Percentiles rank a stretch among this genome's conserved stretches.
These are phyloP conservation scores for Puffinus mauretanicus DNA, from an alignment of 2,113 vertebrate species.

Conservation along the genomic window DNA sequence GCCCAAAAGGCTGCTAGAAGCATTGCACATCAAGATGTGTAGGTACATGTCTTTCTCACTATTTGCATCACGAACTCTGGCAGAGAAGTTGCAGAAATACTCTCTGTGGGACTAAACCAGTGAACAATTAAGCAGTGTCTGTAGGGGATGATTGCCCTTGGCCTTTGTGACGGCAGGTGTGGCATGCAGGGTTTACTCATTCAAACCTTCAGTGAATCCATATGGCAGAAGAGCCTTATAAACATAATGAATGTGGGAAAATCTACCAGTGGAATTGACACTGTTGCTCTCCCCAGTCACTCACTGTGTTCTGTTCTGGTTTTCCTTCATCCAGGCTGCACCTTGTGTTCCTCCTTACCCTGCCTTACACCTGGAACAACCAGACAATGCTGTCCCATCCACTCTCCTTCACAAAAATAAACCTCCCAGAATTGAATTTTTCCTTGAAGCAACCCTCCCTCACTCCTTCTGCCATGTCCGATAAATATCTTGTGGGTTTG, in stretches of 20 bases:
- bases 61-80: constrained; percentile 35
- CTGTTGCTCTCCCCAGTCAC: neutral
- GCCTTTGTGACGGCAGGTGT: neutral
- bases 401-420: neutral
- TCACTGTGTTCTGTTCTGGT: neutral
- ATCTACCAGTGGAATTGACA: neutral
- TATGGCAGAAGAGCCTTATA: neutral
- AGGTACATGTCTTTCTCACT: constrained; percentile 14
- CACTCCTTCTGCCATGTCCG: neutral
- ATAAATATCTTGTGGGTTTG: neutral
- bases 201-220: neutral
- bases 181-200: neutral
- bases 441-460: neutral
- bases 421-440: neutral
- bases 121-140: constrained; percentile 60
- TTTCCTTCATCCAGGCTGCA: neutral
- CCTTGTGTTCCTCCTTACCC: too few species aligned
- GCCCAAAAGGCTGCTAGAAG: constrained; percentile 78
- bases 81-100: constrained; percentile 35
- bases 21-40: constrained; percentile 43
- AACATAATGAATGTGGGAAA: neutral
- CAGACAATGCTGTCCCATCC: neutral
- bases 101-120: constrained; percentile 44
- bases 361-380: neutral
- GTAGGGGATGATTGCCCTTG: constrained; percentile 38